Evolutionary conservation across 2,797 vertebrate species (phyloP), one percentile per base, ranked within the genome.

Genomic region (Okamejei kenojei): DNA sequence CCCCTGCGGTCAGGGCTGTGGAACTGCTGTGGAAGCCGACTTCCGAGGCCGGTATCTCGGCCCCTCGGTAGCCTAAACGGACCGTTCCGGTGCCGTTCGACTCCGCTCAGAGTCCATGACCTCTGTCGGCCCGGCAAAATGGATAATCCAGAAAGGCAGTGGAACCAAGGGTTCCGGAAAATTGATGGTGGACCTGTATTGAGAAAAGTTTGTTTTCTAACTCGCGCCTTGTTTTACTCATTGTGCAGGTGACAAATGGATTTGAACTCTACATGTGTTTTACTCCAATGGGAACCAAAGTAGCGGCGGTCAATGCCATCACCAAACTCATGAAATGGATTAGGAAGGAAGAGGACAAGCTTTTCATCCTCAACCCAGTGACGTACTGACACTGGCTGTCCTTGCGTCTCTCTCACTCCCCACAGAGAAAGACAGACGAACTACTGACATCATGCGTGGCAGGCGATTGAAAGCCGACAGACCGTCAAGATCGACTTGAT

Each of bases 271-370:
- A 99, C 94, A 95, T 99, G 93, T 99, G 98, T 96, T 99, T 98
- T 96, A 99, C 98, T 95, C 98, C 98, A 0, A 94, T 99, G 96
- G 98, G 96, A 61, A 99, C 98, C 93, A 99, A 99, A 95, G 97
- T 97, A 0, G 94, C 96, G 0, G 98, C 99, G 0, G 94, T 98
- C 93, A 96, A 95, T 61, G 97, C 98, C 80, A 97, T 98, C 94
- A 98, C 95, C 96, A 99, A 98, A 95, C 97, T 99, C 94, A 97
- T 99, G 95, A 99, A 98, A 96, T 99, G 99, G 99, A 99, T 99
- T 95, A 97, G 98, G 94, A 99, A 97, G 95, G 99, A 99, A 95
- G 99, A 99, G 94, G 99, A 99, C 88, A 97, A 97, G 11, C 98
- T 99, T 94, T 99, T 99, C 96, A 99, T 99, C 95, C 97, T 99